Conservation (phyloP, 2,888 invertebrate genomes). For the Eupithecia dodoneata region DNA sequence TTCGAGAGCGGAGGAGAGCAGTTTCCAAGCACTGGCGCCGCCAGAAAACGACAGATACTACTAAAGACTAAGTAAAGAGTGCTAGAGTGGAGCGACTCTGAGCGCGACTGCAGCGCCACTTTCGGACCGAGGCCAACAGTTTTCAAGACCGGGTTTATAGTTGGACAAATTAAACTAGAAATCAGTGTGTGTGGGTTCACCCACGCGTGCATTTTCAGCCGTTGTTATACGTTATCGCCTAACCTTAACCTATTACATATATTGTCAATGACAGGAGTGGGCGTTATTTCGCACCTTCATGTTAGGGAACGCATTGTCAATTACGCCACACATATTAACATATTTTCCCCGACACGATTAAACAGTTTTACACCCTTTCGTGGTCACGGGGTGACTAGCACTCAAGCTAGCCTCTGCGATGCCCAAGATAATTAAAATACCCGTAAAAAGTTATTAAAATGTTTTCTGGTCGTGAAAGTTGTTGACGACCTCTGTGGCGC, state of each 20-base stretch:
- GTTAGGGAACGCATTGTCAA: too few relatives aligned
- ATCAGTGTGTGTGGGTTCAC: background rate
- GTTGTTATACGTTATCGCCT: background rate
- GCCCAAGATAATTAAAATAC: too few relatives aligned
- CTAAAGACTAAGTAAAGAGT: constrained; percentile 91
- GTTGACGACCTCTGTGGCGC: too few relatives aligned
- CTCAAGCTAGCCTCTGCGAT: too few relatives aligned
- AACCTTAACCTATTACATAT: constrained; percentile 12
- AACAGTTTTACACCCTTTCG: too few relatives aligned
- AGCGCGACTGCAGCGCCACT: constrained; percentile 90
- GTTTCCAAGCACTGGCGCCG: constrained; percentile 92
- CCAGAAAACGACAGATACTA: constrained; percentile 87
- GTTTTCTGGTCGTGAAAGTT: too few relatives aligned
- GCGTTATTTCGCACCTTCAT: constrained; percentile 10
- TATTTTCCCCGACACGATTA: too few relatives aligned
- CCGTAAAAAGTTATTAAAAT: too few relatives aligned
- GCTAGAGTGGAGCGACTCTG: constrained; percentile 95
- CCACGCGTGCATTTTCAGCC: background rate
- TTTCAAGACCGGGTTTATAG: background rate
- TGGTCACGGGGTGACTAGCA: too few relatives aligned
- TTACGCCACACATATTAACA: too few relatives aligned
- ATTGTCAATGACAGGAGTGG: constrained; percentile 12
- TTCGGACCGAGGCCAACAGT: constrained; percentile 56
- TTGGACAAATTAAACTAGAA: background rate
- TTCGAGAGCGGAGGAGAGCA: constrained; percentile 92